Percentiles rank a stretch among this genome's conserved stretches.
Evolutionary conservation across 2,888 invertebrate genomes (phyloP).

Genomic region (Lepidocyrtoides sp.): DNA sequence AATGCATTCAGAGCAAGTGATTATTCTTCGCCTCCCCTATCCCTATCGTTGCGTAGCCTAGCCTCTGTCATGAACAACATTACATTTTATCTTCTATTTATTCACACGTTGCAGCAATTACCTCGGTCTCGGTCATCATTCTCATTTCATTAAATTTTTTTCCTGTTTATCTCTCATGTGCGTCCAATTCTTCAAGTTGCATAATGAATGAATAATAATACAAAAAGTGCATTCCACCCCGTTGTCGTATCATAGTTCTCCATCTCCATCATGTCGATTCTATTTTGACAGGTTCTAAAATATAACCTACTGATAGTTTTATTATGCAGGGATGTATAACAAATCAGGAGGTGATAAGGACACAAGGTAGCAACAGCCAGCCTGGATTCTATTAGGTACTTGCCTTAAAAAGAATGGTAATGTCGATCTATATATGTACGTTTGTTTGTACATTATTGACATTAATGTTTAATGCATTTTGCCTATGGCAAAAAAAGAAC

Average conservation of each 20-base stretch:
- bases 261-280: neutral
- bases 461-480: neutral
- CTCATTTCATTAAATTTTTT: neutral
- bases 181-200: neutral
- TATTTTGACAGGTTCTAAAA: conserved; percentile 31
- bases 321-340: neutral
- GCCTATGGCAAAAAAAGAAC: neutral
- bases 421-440: neutral
- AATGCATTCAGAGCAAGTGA: too few species aligned
- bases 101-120: conserved; percentile 13
- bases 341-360: neutral
- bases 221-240: conserved; percentile 35
- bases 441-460: neutral
- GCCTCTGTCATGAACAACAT: neutral
- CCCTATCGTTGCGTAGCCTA: neutral
- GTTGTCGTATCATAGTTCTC: conserved; percentile 27
- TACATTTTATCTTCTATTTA: conserved; percentile 15
- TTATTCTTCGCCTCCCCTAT: too few species aligned
- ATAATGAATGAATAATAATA: neutral
- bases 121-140: conserved; percentile 53
- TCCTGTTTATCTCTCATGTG: neutral
- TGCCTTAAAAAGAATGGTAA: neutral
- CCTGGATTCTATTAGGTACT: neutral
- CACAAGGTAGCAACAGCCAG: neutral
- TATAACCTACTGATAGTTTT: neutral